phyloP scores from a whole-genome alignment of 92 coral and sea anemone species.

The Porites lobata region DNA sequence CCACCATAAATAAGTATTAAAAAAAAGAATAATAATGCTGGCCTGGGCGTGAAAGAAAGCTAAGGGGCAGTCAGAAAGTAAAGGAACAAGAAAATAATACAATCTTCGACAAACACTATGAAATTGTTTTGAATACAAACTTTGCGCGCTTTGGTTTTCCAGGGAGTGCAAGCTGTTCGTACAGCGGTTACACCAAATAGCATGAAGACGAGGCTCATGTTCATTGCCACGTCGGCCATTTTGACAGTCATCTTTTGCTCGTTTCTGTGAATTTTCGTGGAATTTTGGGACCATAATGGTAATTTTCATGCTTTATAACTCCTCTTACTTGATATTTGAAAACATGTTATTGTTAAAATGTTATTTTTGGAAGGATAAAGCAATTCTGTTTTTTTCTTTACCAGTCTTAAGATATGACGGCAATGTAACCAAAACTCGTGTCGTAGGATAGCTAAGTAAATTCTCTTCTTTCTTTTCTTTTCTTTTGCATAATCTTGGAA shows the following conservation, averaged over 20 bases:
- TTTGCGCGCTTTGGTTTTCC: not conserved
- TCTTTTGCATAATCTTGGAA: conserved; percentile 23
- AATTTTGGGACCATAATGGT: conserved; percentile 72
- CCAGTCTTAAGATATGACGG: not conserved
- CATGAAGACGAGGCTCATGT: conserved; percentile 25
- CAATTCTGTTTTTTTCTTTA: not conserved
- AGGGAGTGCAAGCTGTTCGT: not conserved
- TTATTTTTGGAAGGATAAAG: not conserved
- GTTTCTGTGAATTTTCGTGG: conserved; percentile 22
- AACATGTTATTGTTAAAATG: not conserved
- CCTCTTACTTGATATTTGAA: not conserved
- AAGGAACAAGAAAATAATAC: too few relatives aligned
- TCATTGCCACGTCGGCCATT: conserved; percentile 97
- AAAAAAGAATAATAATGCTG: too few relatives aligned
- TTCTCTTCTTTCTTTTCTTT: conserved; percentile 8
- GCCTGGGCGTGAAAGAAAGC: too few relatives aligned
- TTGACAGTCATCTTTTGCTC: conserved; percentile 49
- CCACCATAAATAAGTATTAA: too few relatives aligned
- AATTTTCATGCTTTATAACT: not conserved
- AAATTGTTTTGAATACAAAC: too few relatives aligned
- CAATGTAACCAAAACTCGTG: not conserved
- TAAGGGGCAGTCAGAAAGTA: too few relatives aligned
- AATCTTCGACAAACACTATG: too few relatives aligned
- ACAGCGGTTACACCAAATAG: conserved; percentile 31
- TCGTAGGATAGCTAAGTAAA: too few relatives aligned